Percentiles rank a stretch among this genome's conserved stretches.
Evolutionary conservation across 37 sponge, comb jelly and placozoan species (phyloP).

Genomic region (Theonella swinhoei): DNA sequence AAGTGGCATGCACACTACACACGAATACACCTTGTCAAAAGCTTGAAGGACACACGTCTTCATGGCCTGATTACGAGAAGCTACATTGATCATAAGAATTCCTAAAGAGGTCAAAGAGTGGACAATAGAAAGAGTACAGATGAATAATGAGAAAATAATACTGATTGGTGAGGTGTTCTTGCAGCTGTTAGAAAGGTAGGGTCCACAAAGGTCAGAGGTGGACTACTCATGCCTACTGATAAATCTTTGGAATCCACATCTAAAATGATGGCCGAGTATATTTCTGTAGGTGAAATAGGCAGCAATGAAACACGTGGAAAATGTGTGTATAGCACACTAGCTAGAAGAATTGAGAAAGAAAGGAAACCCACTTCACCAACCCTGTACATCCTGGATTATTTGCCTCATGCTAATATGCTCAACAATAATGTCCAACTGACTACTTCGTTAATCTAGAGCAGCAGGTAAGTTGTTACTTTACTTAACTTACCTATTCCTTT

Average conservation of each 20-base stretch:
- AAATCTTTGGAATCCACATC: constrained; percentile 82
- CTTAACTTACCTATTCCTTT: too few relatives aligned
- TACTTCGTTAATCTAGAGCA: too few relatives aligned
- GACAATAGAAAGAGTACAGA: not conserved
- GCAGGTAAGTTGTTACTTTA: too few relatives aligned
- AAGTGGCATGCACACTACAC: constrained; percentile 12
- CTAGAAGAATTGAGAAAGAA: too few relatives aligned
- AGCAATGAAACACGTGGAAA: too few relatives aligned
- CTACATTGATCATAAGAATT: constrained; percentile 44
- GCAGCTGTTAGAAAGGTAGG: constrained; percentile 32
- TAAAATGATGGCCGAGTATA: constrained; percentile 63
- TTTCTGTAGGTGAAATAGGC: not conserved
- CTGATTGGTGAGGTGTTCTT: constrained; percentile 34
- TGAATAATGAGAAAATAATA: too few relatives aligned
- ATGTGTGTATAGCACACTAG: too few relatives aligned
- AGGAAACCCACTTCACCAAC: too few relatives aligned
- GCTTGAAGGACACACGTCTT: not conserved
- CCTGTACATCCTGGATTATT: too few relatives aligned
- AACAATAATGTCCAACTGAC: too few relatives aligned
- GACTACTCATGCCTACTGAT: constrained; percentile 55
- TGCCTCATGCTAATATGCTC: too few relatives aligned
- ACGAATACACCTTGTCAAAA: not conserved
- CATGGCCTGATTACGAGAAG: constrained; percentile 31
- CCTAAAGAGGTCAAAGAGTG: too few relatives aligned
- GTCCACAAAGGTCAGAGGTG: constrained; percentile 63